A percentile compares a stretch with the other conserved stretches of the same genome.
Conservation (phyloP, 2,113 vertebrate species). For the Chaetodon auriga region DNA sequence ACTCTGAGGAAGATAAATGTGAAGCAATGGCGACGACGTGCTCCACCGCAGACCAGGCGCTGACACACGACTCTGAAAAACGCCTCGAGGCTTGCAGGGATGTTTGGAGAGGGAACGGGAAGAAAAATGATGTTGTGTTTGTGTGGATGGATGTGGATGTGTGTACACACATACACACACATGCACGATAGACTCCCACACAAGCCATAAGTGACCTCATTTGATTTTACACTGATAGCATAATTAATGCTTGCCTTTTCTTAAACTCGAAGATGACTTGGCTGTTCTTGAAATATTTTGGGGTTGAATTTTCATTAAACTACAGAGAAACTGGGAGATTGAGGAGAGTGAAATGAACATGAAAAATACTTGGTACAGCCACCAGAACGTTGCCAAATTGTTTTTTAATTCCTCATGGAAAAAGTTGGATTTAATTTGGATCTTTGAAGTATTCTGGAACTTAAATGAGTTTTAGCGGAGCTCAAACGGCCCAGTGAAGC, state of each 20-base stretch:
- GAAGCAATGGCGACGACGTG: slow-evolving; percentile 42
- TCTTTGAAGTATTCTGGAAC: slow-evolving; percentile 10
- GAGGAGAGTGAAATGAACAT: background rate
- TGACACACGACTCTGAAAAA: slow-evolving; percentile 61
- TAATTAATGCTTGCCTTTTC: background rate
- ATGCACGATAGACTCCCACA: background rate
- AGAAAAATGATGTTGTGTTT: slow-evolving; percentile 53
- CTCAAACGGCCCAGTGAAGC: background rate
- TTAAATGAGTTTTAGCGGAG: background rate
- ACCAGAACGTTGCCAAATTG: background rate
- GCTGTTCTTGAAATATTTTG: background rate
- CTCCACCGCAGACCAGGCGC: slow-evolving; percentile 37
- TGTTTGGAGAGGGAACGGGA: slow-evolving; percentile 29
- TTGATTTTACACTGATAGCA: slow-evolving; percentile 23
- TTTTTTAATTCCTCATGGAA: background rate
- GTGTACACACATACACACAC: slow-evolving; percentile 1
- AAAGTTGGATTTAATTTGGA: background rate
- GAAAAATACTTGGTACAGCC: background rate
- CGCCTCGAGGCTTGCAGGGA: slow-evolving; percentile 24
- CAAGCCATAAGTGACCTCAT: slow-evolving; percentile 19
- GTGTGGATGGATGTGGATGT: slow-evolving; percentile 14
- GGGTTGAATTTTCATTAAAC: background rate
- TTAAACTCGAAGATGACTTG: background rate
- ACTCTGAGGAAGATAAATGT: slow-evolving; percentile 40
- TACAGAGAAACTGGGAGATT: background rate